Evolutionary conservation across 2,113 vertebrate species (phyloP).

Genomic region (Mellivora capensis): DNA sequence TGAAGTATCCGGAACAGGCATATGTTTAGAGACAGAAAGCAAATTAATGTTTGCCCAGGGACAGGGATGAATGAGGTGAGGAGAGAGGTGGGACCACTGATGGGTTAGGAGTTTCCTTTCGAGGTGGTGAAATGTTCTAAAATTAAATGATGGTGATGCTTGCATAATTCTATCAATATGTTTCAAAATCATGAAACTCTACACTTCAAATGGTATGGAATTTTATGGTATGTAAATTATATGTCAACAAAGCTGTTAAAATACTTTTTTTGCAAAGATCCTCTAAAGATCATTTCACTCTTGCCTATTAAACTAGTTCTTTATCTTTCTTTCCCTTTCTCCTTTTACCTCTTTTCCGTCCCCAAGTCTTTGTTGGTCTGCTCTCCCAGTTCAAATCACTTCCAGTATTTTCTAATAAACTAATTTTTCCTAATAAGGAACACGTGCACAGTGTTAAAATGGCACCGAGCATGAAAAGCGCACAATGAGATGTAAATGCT

Average conservation of each 20-base stretch:
- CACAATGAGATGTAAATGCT: neutral
- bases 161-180: neutral
- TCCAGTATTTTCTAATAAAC: neutral
- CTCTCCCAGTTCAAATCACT: too few species aligned
- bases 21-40: neutral
- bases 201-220: neutral
- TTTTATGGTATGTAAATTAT: slow-evolving; percentile 48
- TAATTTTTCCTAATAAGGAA: neutral
- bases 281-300: neutral
- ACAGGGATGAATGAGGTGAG: neutral
- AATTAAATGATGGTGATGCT: neutral
- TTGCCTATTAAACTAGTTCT: neutral
- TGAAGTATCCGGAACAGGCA: neutral
- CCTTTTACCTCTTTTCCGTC: neutral
- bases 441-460: neutral
- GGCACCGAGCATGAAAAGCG: neutral
- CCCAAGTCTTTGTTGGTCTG: neutral
- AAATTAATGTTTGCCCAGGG: neutral
- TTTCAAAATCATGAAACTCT: neutral
- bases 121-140: neutral
- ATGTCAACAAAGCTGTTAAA: slow-evolving; percentile 44
- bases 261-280: slow-evolving; percentile 8
- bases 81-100: neutral
- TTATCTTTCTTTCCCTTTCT: neutral
- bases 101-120: neutral